Conservation (phyloP, 2,888 invertebrate species). For the Drosophila meridiana region DNA sequence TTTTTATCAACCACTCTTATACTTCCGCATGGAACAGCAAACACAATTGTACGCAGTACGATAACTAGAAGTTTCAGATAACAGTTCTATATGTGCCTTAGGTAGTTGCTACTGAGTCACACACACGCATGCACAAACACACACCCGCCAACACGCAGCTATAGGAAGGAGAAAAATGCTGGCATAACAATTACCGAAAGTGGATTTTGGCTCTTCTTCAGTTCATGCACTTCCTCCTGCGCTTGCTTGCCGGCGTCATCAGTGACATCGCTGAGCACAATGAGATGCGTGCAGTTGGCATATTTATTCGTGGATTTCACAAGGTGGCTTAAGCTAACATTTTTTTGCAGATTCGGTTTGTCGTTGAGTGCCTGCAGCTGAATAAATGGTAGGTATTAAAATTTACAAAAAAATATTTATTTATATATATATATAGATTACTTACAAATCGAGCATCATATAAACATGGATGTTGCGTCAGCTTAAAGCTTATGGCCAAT, state of each 20-base stretch:
- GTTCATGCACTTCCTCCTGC: conserved; percentile 45
- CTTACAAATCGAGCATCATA: conserved; percentile 84
- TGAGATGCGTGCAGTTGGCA: conserved; percentile 58
- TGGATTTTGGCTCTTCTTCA: conserved; percentile 66
- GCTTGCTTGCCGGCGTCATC: conserved; percentile 8
- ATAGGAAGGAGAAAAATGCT: neutral
- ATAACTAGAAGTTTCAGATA: conserved; percentile 8
- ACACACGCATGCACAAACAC: neutral
- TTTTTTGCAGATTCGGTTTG: conserved; percentile 38
- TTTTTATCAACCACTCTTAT: conserved; percentile 24
- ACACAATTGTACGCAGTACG: neutral
- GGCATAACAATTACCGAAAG: conserved; percentile 63
- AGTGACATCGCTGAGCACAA: conserved; percentile 25
- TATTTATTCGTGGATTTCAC: conserved; percentile 40
- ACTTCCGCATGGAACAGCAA: conserved; percentile 25
- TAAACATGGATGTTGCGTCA: conserved; percentile 87
- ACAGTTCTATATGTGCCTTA: neutral
- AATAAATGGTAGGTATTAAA: neutral
- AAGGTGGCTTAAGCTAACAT: conserved; percentile 53
- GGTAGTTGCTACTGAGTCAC: conserved; percentile 5
- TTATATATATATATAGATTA: neutral
- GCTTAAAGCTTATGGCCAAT: conserved; percentile 86
- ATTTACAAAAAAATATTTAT: no score
- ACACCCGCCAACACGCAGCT: neutral
- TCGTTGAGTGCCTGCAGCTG: conserved; percentile 55